Evolutionary conservation across 92 coral and sea anemone genomes (phyloP).

Genomic region (Palythoa grandiflora): DNA sequence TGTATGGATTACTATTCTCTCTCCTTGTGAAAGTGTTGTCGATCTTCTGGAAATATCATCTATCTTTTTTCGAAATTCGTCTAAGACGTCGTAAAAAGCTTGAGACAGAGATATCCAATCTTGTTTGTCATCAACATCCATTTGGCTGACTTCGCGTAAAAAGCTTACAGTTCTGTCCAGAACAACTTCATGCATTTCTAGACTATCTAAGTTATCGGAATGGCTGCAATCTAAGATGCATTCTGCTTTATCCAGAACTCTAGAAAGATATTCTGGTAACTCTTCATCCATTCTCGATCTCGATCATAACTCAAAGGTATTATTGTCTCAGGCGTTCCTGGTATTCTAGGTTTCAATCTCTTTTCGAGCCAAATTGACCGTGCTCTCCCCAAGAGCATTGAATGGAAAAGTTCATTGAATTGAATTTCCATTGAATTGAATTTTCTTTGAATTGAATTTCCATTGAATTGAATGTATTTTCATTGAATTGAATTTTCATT

Average conservation of each 20-base stretch:
- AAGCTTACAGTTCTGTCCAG: slow-evolving; percentile 54
- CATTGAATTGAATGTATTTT: too few species aligned
- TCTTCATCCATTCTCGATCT: slow-evolving; percentile 24
- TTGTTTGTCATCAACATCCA: slow-evolving; percentile 3
- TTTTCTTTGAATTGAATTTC: slow-evolving; percentile 20
- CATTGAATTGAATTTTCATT: too few species aligned
- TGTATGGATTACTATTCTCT: slow-evolving; percentile 8
- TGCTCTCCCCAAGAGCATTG: slow-evolving; percentile 40
- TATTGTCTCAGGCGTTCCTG: slow-evolving; percentile 37
- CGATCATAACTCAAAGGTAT: slow-evolving; percentile 30
- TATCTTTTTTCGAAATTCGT: slow-evolving; percentile 8
- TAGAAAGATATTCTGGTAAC: too few species aligned
- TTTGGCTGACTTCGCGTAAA: slow-evolving; percentile 41
- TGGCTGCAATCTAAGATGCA: slow-evolving; percentile 42
- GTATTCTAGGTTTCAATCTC: slow-evolving; percentile 36
- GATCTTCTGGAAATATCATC: slow-evolving; percentile 16
- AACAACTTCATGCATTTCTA: slow-evolving; percentile 52
- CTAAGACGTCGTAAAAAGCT: too few species aligned
- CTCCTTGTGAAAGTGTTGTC: slow-evolving; percentile 11
- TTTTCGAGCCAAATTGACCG: slow-evolving; percentile 41
- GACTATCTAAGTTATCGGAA: slow-evolving; percentile 31
- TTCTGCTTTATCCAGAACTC: not conserved
- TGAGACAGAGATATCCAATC: too few species aligned
- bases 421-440: slow-evolving; percentile 10
- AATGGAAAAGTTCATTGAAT: not conserved